Percentiles rank a stretch among this genome's conserved stretches.
phyloP scores from a whole-genome alignment of 2,797 vertebrate genomes.

The Linurgus olivaceus region DNA sequence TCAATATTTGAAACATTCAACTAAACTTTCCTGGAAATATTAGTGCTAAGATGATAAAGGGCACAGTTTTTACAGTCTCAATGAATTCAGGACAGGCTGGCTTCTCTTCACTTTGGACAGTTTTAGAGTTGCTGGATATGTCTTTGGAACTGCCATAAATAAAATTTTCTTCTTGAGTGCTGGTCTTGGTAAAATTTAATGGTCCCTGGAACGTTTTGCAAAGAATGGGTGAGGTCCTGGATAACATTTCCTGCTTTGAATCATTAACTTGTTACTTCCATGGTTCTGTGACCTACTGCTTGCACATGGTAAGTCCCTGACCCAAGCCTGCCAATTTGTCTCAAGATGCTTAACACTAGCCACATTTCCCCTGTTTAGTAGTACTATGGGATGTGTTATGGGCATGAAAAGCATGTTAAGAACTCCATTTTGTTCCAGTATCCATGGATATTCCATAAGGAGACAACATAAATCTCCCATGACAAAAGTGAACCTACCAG shows the following conservation, averaged over 20 bases:
- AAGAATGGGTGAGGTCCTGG: background rate
- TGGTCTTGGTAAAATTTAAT: background rate
- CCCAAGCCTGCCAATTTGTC: background rate
- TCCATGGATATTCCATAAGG: background rate
- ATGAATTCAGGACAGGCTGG: accelerated
- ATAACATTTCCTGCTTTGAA: background rate
- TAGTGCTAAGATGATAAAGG: background rate
- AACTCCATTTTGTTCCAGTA: background rate
- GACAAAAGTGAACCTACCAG: background rate
- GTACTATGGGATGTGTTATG: background rate
- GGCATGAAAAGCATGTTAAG: background rate
- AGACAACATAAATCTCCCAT: background rate
- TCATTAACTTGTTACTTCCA: background rate
- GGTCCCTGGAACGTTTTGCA: background rate
- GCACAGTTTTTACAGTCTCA: background rate
- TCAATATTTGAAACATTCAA: background rate
- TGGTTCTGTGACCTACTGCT: background rate
- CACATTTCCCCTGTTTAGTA: background rate
- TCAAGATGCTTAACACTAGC: background rate
- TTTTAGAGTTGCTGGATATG: background rate
- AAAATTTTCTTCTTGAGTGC: background rate
- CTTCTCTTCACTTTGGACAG: background rate
- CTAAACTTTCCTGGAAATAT: background rate
- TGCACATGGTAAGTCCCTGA: background rate
- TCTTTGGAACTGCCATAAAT: background rate